Conservation (phyloP, 2,113 vertebrate species). For the Salvelinus fontinalis region DNA sequence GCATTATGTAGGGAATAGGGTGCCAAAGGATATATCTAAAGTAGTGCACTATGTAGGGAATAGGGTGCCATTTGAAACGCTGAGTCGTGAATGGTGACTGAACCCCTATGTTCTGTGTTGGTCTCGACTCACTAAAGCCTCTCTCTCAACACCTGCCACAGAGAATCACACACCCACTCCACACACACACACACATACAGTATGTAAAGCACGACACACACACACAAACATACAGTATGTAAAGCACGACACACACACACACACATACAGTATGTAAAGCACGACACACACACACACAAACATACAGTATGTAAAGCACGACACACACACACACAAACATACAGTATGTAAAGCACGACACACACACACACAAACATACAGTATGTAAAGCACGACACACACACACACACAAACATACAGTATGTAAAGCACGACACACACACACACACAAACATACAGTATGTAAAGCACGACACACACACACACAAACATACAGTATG, state of each 20-base stretch:
- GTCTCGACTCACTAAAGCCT: background rate
- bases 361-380: background rate
- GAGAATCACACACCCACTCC: no score
- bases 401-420: no score
- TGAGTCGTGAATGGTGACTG: background rate
- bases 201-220: background rate
- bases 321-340: background rate
- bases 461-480: background rate
- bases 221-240: background rate
- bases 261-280: background rate
- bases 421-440: background rate
- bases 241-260: background rate
- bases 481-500: background rate
- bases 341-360: background rate
- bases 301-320: background rate
- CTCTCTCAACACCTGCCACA: no score
- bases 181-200: no score
- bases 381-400: background rate
- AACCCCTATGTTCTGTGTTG: background rate
- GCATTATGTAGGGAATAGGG: no score
- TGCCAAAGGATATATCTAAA: no score
- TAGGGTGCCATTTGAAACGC: no score
- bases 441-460: background rate
- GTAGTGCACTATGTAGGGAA: no score
- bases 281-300: background rate